These are phyloP conservation scores for Euthynnus affinis DNA, from an alignment of 2,797 vertebrate genomes.

Conservation along the genomic window DNA sequence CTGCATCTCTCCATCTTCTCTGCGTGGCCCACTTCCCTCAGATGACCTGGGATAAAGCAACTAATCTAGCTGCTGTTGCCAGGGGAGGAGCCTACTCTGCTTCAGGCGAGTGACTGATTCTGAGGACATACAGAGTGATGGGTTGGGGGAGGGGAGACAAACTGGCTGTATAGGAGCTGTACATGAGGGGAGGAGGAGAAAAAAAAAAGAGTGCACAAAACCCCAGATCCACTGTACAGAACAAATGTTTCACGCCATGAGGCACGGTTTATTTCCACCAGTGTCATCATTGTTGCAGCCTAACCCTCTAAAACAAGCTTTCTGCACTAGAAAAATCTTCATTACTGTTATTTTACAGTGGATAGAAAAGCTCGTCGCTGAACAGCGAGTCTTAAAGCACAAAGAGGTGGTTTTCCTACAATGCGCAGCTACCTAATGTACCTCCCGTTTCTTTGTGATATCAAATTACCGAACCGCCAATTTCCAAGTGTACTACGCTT, in stretches of 20 bases:
- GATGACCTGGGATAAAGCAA: slow-evolving; percentile 83
- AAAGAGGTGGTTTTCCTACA: slow-evolving; percentile 7
- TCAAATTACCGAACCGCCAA: slow-evolving; percentile 4
- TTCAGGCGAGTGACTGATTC: slow-evolving; percentile 70
- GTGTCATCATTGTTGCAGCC: slow-evolving; percentile 67
- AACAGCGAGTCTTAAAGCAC: neutral
- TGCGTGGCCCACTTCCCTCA: slow-evolving; percentile 83
- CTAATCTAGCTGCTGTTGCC: slow-evolving; percentile 81
- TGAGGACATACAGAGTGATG: slow-evolving; percentile 71
- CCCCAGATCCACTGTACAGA: slow-evolving; percentile 33
- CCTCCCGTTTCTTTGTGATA: slow-evolving; percentile 13
- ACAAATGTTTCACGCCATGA: slow-evolving; percentile 26
- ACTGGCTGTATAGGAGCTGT: slow-evolving; percentile 67
- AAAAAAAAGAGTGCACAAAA: slow-evolving; percentile 9
- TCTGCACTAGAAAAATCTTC: slow-evolving; percentile 24
- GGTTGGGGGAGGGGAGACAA: slow-evolving; percentile 72
- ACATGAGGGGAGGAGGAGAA: slow-evolving; percentile 42
- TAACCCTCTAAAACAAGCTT: slow-evolving; percentile 23
- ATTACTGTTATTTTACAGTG: neutral
- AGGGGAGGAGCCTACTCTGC: slow-evolving; percentile 79
- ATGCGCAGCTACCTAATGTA: neutral
- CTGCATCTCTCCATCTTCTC: slow-evolving; percentile 53
- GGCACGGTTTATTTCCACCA: slow-evolving; percentile 54
- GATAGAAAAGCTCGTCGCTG: slow-evolving; percentile 24
- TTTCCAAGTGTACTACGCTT: neutral